A percentile compares a stretch with the other conserved stretches of the same genome.
Conservation (phyloP, 2,888 invertebrate genomes). For the Drosophila incognita region DNA sequence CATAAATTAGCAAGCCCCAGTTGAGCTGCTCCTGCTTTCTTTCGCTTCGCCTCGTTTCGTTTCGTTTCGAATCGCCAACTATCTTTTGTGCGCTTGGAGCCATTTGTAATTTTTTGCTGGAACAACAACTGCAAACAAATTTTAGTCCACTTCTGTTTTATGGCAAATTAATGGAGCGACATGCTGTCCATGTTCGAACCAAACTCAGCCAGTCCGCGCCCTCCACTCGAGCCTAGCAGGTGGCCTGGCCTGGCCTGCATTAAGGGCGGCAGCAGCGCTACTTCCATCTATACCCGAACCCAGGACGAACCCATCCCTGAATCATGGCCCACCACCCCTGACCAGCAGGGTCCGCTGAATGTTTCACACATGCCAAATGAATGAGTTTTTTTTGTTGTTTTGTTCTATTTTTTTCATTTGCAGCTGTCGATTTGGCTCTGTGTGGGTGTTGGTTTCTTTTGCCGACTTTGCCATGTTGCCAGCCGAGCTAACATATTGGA, state of each 20-base stretch:
- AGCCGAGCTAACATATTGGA: slow-evolving; percentile 76
- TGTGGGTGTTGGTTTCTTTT: slow-evolving; percentile 62
- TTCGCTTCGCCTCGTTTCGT: slow-evolving; percentile 9
- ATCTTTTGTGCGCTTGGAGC: slow-evolving; percentile 36
- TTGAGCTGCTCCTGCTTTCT: slow-evolving; percentile 11
- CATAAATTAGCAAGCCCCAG: slow-evolving; percentile 66
- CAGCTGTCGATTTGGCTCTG: slow-evolving; percentile 56
- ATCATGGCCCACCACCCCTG: slow-evolving; percentile 17
- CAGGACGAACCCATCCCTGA: slow-evolving; percentile 44
- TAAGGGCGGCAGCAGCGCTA: slow-evolving; percentile 32
- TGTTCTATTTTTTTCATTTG: slow-evolving; percentile 39
- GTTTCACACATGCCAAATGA: slow-evolving; percentile 78
- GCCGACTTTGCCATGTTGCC: slow-evolving; percentile 62
- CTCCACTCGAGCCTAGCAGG: slow-evolving; percentile 71
- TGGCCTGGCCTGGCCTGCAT: slow-evolving; percentile 49
- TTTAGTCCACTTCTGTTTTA: slow-evolving; percentile 82
- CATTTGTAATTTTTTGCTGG: slow-evolving; percentile 73
- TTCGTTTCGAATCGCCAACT: slow-evolving; percentile 21
- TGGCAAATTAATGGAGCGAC: slow-evolving; percentile 82
- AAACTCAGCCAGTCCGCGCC: slow-evolving; percentile 20
- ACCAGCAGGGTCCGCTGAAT: slow-evolving; percentile 43
- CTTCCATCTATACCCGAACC: slow-evolving; percentile 26
- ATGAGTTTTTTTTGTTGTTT: slow-evolving; percentile 53
- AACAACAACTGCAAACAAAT: slow-evolving; percentile 75
- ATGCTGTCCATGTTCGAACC: slow-evolving; percentile 70